These are phyloP conservation scores for Aptenodytes patagonicus DNA, from an alignment of 2,113 vertebrate genomes.

Conservation along the genomic window DNA sequence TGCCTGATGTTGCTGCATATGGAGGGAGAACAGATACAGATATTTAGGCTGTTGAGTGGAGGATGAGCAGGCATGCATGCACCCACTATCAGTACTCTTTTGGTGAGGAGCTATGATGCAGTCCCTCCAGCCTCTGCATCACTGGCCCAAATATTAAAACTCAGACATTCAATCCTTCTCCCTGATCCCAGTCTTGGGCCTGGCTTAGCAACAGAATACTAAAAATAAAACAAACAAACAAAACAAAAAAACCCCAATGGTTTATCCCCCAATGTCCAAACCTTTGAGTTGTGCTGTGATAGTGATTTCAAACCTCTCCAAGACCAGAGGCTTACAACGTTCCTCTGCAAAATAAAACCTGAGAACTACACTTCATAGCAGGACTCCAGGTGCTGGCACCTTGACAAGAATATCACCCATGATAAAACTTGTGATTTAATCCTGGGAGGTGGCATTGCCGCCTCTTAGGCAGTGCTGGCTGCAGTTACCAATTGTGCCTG, in stretches of 20 bases:
- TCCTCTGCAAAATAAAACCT: neutral
- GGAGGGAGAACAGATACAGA: neutral
- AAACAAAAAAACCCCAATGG: rapidly evolving
- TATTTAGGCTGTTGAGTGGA: neutral
- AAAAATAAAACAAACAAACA: neutral
- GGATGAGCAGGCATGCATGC: neutral
- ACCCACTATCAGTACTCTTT: neutral
- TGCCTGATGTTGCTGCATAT: neutral
- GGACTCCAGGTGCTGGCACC: neutral
- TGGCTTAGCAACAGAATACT: neutral
- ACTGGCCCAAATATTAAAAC: neutral
- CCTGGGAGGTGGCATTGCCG: neutral
- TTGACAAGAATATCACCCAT: neutral
- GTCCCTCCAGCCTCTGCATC: neutral
- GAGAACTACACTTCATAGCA: neutral
- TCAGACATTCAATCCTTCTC: neutral
- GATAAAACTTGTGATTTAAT: neutral
- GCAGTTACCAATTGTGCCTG: neutral
- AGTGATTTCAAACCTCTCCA: neutral
- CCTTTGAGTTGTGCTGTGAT: neutral
- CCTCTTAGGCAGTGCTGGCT: neutral
- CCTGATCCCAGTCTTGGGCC: neutral
- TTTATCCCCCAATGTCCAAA: neutral
- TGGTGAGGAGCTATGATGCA: neutral
- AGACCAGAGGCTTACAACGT: neutral